Evolutionary conservation across 1,140 invertebrate genomes (phyloP), one percentile per base, ranked within the genome.

Genomic region (Bombyx mori): DNA sequence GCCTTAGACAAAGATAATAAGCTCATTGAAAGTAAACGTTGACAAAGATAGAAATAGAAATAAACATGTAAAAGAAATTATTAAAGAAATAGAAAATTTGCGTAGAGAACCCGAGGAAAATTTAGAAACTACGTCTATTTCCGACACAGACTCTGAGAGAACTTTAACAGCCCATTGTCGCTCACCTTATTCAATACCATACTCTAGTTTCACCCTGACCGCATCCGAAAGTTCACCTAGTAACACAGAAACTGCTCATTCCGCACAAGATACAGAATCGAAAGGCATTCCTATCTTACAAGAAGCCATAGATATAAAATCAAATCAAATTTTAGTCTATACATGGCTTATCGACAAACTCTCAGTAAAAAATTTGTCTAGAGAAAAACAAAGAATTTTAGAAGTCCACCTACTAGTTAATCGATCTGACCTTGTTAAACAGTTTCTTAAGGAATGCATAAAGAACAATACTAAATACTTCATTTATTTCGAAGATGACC

Each of bases 251-350:
- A 61, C 61, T 42, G 52, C 53, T 10, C 50, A 64, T 56, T 64
- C 65, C 6, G 49, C 51, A 43, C 43, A 49, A 53, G 52, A 66
- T 42, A 63, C 44, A n/a, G 60, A 64, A 26, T 47, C 59, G 45
- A 50, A 52, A 18, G 65, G 58, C 7, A 66, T 63, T 5, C 53
- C 60, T 18, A 67, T 69, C 10, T 52, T 69, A 55, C 51, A 62
- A 8, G 62, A 65, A 49, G 67, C 62, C 10, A 62, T 69, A 9
- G 62, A 72, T 22, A 64, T 57, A 1, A 73, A 73, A 56, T 58
- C 62, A 3, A 68, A 59, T 26, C 65, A 73, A 49, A 65, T 68
- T 57, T 26, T 68, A 46, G 56, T 68, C 10, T 44, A 56, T 49
- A 43, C 22, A 7, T 69, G 66, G 62, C 50, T 58, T 44, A 55